These are phyloP conservation scores for Pristiophorus japonicus DNA, from an alignment of 2,113 vertebrate genomes.

Conservation along the genomic window DNA sequence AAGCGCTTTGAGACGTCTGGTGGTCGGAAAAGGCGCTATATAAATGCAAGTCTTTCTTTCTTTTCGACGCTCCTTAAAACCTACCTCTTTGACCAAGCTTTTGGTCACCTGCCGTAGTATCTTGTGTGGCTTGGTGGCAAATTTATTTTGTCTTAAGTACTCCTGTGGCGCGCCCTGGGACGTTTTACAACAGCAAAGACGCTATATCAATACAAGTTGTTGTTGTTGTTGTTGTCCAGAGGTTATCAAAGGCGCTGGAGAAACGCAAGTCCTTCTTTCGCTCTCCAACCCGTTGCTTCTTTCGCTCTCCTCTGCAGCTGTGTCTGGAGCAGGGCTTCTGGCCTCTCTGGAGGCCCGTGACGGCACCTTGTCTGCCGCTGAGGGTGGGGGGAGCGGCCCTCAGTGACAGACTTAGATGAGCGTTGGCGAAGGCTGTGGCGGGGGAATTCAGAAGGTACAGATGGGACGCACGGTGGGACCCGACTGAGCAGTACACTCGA, in stretches of 20 bases:
- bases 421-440: neutral
- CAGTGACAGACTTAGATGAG: neutral
- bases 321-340: neutral
- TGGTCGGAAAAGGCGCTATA: neutral
- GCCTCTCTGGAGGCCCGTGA: neutral
- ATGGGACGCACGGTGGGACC: no score
- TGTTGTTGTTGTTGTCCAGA: no score
- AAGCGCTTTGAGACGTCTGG: neutral
- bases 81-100: no score
- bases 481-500: neutral
- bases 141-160: no score
- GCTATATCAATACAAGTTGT: no score
- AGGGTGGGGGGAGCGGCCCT: neutral
- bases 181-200: no score
- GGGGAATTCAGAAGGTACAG: neutral
- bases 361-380: neutral
- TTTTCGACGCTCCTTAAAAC: no score
- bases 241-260: neutral
- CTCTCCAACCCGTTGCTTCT: no score
- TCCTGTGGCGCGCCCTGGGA: no score
- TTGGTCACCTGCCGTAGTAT: no score
- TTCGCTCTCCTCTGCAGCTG: neutral
- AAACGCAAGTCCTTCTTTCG: neutral
- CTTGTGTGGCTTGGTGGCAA: no score
- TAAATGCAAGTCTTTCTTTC: neutral